phyloP scores from a whole-genome alignment of 1,140 invertebrate species.

The Orchestia grillus region DNA sequence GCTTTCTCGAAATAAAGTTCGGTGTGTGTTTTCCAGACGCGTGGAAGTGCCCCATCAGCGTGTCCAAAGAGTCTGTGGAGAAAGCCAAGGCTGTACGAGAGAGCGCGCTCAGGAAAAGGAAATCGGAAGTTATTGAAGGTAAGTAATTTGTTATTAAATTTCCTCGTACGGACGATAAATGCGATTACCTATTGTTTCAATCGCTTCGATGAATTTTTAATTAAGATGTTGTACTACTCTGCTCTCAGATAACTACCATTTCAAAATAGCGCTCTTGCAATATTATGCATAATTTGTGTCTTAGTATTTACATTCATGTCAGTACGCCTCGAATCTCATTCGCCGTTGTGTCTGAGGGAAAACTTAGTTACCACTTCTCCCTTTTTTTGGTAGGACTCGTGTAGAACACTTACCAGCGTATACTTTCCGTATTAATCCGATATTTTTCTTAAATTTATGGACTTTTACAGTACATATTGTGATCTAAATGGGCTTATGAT shows the following conservation, averaged over 20 bases:
- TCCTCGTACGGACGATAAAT: background rate
- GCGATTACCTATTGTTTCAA: background rate
- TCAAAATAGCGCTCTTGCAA: too few species aligned
- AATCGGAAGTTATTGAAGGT: constrained; percentile 65
- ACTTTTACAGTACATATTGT: background rate
- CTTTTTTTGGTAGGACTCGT: too few species aligned
- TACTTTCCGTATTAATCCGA: background rate
- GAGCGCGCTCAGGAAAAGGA: constrained; percentile 65
- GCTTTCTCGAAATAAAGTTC: background rate
- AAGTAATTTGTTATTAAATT: constrained; percentile 19
- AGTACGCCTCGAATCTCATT: too few species aligned
- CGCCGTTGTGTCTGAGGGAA: too few species aligned
- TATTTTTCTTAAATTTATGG: background rate
- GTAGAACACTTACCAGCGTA: background rate
- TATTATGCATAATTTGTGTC: too few species aligned
- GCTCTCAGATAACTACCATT: too few species aligned
- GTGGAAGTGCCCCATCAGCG: constrained; percentile 66
- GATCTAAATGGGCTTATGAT: background rate
- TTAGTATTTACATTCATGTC: too few species aligned
- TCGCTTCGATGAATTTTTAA: background rate
- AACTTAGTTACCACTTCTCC: too few species aligned
- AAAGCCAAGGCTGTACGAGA: constrained; percentile 67
- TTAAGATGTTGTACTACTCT: too few species aligned
- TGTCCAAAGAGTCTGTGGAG: constrained; percentile 67
- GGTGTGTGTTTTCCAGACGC: constrained; percentile 56